Base-by-base conservation (phyloP, 2,113 vertebrate species). In the Grammomys dolichurus region DNA sequence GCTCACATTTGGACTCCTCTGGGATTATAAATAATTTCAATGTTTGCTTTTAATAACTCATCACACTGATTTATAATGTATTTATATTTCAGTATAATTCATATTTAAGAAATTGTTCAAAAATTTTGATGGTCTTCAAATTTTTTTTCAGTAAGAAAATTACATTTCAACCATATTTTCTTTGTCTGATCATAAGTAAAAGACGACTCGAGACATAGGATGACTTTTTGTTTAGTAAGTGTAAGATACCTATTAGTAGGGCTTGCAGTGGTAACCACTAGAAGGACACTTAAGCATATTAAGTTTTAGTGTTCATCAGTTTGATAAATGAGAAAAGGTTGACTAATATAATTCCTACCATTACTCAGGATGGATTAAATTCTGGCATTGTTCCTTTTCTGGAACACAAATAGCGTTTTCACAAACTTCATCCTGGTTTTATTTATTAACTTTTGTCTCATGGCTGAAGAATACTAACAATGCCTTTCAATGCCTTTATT, bases 401-500 rank as follows among this genome's bases (percentile, higher is more conserved):
- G 9, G 22, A 89, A 19, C 3, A 80, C 31, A 81, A 3, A 36
- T 2, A 58, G 26, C 14, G 36, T 94, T 84, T 94, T 96, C 58
- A 90, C 16, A 87, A 63, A 17, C 24, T 72, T 60, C 16, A 73
- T 84, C 9, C 36, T 65, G 78, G 13, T 96, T 94, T 95, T 60
- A n/a, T 40, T 81, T 86, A 80, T 10, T 81, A 54, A 56, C 82
- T 87, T 85, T 86, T 75, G 6, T 90, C 19, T 72, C 54, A 7
- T 87, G 76, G 31, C 36, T 77, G 26, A 40, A 65, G 77, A 94
- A 33, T 14, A 85, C 12, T 33, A 73, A 20, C 43, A 46, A 1
- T 51, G 31, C 90, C 63, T 43, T 96, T 91, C 72, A 93, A 90
- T 90, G 88, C 58, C 84, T 63, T 85, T n/a, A 33, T 87, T 91